Conservation (phyloP, 37 sponge, comb jelly and placozoan species). For the Ianthella basta region DNA sequence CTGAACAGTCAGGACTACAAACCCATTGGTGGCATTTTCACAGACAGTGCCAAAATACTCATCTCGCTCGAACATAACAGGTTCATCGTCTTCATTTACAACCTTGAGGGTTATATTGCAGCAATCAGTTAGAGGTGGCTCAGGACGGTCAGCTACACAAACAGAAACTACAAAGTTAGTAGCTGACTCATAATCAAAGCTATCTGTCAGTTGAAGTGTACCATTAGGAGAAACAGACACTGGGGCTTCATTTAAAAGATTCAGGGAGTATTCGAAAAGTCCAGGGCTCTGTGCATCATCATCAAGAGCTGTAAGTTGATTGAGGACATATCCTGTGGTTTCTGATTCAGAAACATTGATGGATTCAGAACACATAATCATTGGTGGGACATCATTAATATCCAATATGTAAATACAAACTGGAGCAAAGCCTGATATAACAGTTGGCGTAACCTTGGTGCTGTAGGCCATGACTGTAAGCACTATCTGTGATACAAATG, state of each 20-base stretch:
- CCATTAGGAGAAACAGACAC: constrained; percentile 37
- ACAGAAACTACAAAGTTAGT: constrained; percentile 40
- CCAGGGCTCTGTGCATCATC: constrained; percentile 41
- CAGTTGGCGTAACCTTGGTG: constrained; percentile 28
- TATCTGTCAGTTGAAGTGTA: constrained; percentile 35
- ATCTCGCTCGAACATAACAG: constrained; percentile 50
- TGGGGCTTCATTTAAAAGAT: not conserved
- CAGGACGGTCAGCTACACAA: constrained; percentile 37
- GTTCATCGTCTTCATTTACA: constrained; percentile 68
- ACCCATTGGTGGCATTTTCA: constrained; percentile 46
- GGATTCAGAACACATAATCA: constrained; percentile 51
- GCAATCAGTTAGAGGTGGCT: not conserved
- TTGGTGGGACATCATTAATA: constrained; percentile 57
- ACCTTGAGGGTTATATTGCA: constrained; percentile 55
- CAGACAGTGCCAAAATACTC: constrained; percentile 43
- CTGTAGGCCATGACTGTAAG: constrained; percentile 59
- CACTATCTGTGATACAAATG: constrained; percentile 4
- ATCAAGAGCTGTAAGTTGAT: constrained; percentile 51
- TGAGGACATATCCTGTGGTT: not conserved
- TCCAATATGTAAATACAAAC: constrained; percentile 46
- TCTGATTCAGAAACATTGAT: constrained; percentile 55
- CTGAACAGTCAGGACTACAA: constrained; percentile 38
- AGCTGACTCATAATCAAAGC: constrained; percentile 47
- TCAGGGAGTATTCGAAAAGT: constrained; percentile 31
- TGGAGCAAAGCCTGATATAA: constrained; percentile 29